Percentiles rank a stretch among this genome's conserved stretches.
phyloP scores from a whole-genome alignment of 2,888 invertebrate species.

The Spilarctia lutea region DNA sequence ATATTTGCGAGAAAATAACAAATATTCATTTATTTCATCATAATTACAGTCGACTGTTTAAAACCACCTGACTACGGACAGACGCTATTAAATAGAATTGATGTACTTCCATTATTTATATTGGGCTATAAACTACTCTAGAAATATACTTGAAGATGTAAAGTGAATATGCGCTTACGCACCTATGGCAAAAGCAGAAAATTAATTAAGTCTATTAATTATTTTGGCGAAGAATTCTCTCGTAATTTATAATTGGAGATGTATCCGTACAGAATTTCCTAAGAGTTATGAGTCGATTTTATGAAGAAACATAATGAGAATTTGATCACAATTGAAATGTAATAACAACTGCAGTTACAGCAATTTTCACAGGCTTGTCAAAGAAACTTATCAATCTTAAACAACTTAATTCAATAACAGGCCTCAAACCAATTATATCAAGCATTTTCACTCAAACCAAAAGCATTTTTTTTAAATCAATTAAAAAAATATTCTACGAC shows the following conservation, averaged over 20 bases:
- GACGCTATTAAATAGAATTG: constrained; percentile 58
- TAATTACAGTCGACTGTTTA: background rate
- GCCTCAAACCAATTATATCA: background rate
- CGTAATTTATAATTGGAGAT: background rate
- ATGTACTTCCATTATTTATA: constrained; percentile 58
- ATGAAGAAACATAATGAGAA: background rate
- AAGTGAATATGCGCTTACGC: background rate
- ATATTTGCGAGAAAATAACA: background rate
- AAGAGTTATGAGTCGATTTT: background rate
- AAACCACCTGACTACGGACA: constrained; percentile 33
- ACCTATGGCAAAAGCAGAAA: background rate
- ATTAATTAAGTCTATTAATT: constrained; percentile 9
- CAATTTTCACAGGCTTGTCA: background rate
- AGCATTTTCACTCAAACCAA: background rate
- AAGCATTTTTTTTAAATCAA: constrained; percentile 18
- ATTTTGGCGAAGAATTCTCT: background rate
- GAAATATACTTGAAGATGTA: constrained; percentile 44
- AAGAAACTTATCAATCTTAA: background rate
- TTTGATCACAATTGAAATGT: background rate
- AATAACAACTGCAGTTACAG: background rate
- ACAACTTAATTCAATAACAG: background rate
- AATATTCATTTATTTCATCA: background rate
- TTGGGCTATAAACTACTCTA: constrained; percentile 49
- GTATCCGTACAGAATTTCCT: background rate
- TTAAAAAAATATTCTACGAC: constrained; percentile 28